These are phyloP conservation scores for Temnopleurus reevesii DNA, from an alignment of 53 echinoderm and acorn worm genomes.

Conservation along the genomic window DNA sequence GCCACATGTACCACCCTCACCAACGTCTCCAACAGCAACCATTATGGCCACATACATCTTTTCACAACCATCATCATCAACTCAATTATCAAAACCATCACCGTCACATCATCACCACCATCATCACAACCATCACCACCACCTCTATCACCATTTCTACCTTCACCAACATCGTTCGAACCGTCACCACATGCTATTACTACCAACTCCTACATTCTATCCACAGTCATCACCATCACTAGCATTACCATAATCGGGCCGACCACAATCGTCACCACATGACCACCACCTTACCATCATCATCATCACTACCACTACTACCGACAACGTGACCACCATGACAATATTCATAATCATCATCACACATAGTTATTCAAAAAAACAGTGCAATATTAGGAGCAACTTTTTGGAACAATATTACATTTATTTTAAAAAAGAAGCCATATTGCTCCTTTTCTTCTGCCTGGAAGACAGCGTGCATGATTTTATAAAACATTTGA, in stretches of 20 bases:
- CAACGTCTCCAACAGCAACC: too few relatives aligned
- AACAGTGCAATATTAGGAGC: too few relatives aligned
- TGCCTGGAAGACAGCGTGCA: too few relatives aligned
- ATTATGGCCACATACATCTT: too few relatives aligned
- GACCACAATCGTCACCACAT: background rate
- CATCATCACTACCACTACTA: background rate
- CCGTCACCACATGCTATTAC: background rate
- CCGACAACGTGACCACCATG: background rate
- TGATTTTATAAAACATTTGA: too few relatives aligned
- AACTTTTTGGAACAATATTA: too few relatives aligned
- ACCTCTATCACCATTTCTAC: background rate
- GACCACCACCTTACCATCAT: background rate
- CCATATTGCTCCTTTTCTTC: too few relatives aligned
- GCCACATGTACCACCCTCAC: background rate
- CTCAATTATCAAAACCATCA: too few relatives aligned
- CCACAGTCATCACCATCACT: background rate
- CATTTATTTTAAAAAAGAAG: too few relatives aligned
- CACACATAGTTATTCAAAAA: too few relatives aligned
- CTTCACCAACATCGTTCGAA: background rate
- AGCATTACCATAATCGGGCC: background rate
- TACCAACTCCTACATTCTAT: background rate
- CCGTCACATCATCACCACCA: background rate
- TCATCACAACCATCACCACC: background rate
- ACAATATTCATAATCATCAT: background rate
- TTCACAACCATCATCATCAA: too few relatives aligned